These are phyloP conservation scores for Eupithecia pulchellata DNA, from an alignment of 2,888 invertebrate genomes.

Conservation along the genomic window DNA sequence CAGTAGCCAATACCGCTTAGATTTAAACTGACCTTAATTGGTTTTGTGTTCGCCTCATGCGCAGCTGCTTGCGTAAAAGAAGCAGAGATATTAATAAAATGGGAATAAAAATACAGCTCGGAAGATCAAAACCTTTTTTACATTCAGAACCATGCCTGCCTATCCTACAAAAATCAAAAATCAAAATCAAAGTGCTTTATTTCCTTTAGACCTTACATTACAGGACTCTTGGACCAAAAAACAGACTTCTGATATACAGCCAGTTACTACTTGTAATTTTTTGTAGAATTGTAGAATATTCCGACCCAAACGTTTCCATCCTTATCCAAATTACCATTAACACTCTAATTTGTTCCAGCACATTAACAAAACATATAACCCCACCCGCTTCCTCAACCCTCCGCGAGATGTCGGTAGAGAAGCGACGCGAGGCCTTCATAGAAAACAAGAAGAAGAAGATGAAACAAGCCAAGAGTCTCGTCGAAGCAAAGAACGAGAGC, in stretches of 20 bases:
- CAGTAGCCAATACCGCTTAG: background rate
- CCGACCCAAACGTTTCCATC: background rate
- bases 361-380: constrained; percentile 89
- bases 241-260: no score
- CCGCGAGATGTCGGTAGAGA: constrained; percentile 64
- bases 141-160: no score
- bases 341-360: constrained; percentile 73
- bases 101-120: no score
- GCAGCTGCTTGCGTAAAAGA: background rate
- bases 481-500: constrained; percentile 71
- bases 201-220: no score
- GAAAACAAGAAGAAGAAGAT: constrained; percentile 74
- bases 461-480: constrained; percentile 71
- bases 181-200: no score
- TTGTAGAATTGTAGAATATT: background rate
- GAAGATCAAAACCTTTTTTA: no score
- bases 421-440: constrained; percentile 73
- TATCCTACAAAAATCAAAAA: no score
- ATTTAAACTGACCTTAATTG: background rate
- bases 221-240: no score
- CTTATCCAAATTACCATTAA: background rate
- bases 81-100: no score
- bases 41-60: background rate
- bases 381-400: constrained; percentile 82
- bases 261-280: background rate